Conservation (phyloP, 2,797 vertebrate species). For the Eutrigla gurnardus region DNA sequence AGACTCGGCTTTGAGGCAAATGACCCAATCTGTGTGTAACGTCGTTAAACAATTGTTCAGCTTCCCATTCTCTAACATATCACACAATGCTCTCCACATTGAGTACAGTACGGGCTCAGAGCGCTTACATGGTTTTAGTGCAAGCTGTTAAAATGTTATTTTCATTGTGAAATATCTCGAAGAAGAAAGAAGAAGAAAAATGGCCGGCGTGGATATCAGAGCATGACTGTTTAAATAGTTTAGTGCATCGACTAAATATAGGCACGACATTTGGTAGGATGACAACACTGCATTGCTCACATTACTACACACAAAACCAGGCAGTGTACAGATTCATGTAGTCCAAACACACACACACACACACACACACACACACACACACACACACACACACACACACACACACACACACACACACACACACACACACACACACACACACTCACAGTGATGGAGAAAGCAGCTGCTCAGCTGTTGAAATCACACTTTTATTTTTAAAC, state of each 20-base stretch:
- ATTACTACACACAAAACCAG: conserved; percentile 5
- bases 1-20: conserved; percentile 38
- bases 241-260: not conserved
- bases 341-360: conserved; percentile 9
- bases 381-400: conserved; percentile 1
- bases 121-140: not conserved
- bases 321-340: not conserved
- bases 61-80: conserved; percentile 3
- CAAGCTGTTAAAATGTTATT: not conserved
- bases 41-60: conserved; percentile 31
- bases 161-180: not conserved
- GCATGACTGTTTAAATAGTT: not conserved
- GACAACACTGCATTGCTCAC: not conserved
- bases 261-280: not conserved
- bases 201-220: not conserved
- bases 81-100: not conserved
- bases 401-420: conserved; percentile 6
- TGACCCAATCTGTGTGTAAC: conserved; percentile 24
- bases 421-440: not conserved
- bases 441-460: conserved; percentile 18
- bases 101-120: not conserved
- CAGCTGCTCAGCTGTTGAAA: conserved; percentile 62
- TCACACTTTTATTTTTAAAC: conserved; percentile 75
- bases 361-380: conserved; percentile 3
- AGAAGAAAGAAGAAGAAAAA: too few species aligned